These are phyloP conservation scores for Noctua janthe DNA, from an alignment of 2,888 invertebrate species.

Conservation along the genomic window DNA sequence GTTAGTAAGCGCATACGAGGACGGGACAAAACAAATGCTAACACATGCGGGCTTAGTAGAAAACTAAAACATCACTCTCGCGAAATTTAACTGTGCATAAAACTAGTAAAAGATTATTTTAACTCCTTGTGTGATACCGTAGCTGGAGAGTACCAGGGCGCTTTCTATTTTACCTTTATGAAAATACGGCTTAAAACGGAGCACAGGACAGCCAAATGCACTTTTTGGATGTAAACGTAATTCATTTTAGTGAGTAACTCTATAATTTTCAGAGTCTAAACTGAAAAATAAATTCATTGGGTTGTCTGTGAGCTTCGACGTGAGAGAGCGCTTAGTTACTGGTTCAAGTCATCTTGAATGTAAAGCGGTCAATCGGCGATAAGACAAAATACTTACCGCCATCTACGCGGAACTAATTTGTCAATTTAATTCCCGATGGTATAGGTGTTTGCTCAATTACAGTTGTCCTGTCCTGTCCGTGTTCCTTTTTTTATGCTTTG, in stretches of 20 bases:
- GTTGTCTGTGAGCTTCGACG: background rate
- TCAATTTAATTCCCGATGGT: background rate
- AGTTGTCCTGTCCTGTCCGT: background rate
- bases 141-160: constrained; percentile 40
- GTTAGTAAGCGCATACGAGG: constrained; percentile 71
- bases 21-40: constrained; percentile 73
- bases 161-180: background rate
- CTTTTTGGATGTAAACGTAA: background rate
- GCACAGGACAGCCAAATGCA: background rate
- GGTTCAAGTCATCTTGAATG: background rate
- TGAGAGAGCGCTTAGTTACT: background rate
- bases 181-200: background rate
- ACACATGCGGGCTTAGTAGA: constrained; percentile 67
- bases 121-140: constrained; percentile 25
- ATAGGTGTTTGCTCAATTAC: background rate
- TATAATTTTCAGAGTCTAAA: background rate
- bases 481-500: background rate
- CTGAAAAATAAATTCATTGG: background rate
- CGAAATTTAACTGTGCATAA: constrained; percentile 52
- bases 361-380: background rate
- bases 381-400: background rate
- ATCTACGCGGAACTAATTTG: background rate
- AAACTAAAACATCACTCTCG: constrained; percentile 52
- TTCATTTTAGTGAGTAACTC: background rate
- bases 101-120: constrained; percentile 22